Evolutionary conservation across 1,140 invertebrate species (phyloP).

Genomic region (Drosophila tsacasi): DNA sequence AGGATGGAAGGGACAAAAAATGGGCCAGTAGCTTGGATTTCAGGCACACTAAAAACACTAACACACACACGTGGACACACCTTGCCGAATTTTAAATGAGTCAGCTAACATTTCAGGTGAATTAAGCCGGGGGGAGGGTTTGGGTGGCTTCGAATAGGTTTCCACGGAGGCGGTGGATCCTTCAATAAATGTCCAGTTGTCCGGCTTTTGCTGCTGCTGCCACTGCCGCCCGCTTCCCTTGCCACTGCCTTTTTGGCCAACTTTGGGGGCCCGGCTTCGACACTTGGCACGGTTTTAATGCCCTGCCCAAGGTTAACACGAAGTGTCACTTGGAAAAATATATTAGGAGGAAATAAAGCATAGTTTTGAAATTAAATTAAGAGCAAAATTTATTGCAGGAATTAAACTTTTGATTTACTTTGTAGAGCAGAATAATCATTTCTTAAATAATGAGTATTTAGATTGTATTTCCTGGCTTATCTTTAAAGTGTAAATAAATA

Average conservation of each 20-base stretch:
- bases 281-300: constrained; percentile 81
- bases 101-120: constrained; percentile 28
- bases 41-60: constrained; percentile 23
- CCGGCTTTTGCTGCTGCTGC: constrained; percentile 11
- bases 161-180: constrained; percentile 27
- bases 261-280: constrained; percentile 49
- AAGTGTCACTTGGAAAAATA: constrained; percentile 33
- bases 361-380: neutral
- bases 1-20: constrained; percentile 18
- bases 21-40: constrained; percentile 37
- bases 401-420: neutral
- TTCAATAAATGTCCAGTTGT: constrained; percentile 56
- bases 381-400: neutral
- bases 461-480: no score
- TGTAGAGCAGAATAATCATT: neutral
- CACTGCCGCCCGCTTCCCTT: constrained; percentile 2
- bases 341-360: neutral
- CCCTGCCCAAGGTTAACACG: constrained; percentile 74
- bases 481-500: no score
- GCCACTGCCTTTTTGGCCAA: constrained; percentile 12
- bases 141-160: neutral
- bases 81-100: constrained; percentile 72
- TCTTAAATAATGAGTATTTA: no score
- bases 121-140: neutral
- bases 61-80: constrained; percentile 30